Base-by-base conservation (phyloP, 2,888 invertebrate species). In the Escarpia spicata region DNA sequence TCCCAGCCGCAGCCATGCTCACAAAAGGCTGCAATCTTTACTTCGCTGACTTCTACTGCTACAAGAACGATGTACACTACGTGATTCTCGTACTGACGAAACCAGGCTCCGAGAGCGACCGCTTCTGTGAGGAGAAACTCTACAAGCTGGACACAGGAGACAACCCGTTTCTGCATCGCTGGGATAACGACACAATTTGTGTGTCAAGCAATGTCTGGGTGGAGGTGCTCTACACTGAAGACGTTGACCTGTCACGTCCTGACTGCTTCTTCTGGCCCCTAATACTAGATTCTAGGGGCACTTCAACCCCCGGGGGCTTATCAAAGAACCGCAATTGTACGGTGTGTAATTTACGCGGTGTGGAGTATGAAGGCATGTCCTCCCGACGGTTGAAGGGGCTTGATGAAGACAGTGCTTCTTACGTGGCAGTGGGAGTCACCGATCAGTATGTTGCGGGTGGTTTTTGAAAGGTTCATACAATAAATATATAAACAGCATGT, bases 1-100 rank as follows among this genome's bases (percentile, higher is more conserved):
- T 93, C 3, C 91, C 92, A 19, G 58, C 90, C 43, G 4, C 15
- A 10, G 19, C 15, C 9, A 37, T 93, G 43, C 60, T 93, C 6
- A 44, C 60, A 9, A 26, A 43, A 9, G n/a, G 3, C 2, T 15
- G 19, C 8, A 90, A 89, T 9, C 60, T 92, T 0, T 93, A 93
- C 91, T 93, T 93, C 43, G 92, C 92, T 3, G 93, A 93, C 75
- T 93, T 93, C 91, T 93, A 92, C 45, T 93, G 93, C 92, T 37
- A 37, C 37, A 92, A 89, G 43, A 3, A 44, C n/a, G n/a, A 44
- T 10, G 60, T 26, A 15, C 93, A 93, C 43, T 92, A 93, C 91
- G 92, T 93, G 31, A 93, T 93, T n/a, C 43, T 93, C 12, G 93
- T 93, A 10, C 10, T 93, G 60, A 93, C 92, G 2, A 58, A 45